phyloP scores from a whole-genome alignment of 2,113 vertebrate species.

The Amia ocellicauda region DNA sequence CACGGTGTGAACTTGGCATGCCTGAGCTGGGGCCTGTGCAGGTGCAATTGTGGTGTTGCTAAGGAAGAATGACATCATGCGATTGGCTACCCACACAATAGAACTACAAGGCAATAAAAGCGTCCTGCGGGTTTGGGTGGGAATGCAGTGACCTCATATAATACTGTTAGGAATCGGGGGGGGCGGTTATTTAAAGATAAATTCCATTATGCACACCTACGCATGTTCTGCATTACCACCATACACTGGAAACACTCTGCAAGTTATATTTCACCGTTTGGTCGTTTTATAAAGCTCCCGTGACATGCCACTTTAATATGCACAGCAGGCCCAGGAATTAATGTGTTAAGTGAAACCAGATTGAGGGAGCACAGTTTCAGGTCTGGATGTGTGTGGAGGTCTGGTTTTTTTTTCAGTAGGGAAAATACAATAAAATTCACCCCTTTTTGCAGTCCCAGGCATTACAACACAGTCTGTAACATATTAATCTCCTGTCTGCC shows the following conservation, averaged over 20 bases:
- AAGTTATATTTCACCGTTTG: not conserved
- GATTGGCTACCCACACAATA: conserved; percentile 30
- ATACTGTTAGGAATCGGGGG: not conserved
- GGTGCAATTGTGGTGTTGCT: conserved; percentile 32
- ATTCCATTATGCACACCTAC: not conserved
- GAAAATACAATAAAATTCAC: no score
- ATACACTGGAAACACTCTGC: not conserved
- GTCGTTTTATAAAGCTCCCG: no score
- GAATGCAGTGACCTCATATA: not conserved
- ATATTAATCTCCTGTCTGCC: no score
- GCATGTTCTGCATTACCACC: not conserved
- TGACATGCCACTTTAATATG: no score
- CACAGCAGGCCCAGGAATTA: no score
- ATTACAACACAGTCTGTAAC: no score
- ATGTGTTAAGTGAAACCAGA: no score
- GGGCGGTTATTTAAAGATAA: not conserved
- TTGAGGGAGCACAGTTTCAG: no score
- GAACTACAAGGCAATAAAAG: not conserved
- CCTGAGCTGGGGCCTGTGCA: conserved; percentile 28
- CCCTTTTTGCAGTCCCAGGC: no score
- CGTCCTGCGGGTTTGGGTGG: conserved; percentile 1
- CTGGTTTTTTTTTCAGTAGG: no score
- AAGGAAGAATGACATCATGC: conserved; percentile 46
- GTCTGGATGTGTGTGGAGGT: no score
- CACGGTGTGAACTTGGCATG: no score